Evolutionary conservation across 2,888 invertebrate genomes (phyloP), one percentile per base, ranked within the genome.

Genomic region (Pseudococcus viburni): DNA sequence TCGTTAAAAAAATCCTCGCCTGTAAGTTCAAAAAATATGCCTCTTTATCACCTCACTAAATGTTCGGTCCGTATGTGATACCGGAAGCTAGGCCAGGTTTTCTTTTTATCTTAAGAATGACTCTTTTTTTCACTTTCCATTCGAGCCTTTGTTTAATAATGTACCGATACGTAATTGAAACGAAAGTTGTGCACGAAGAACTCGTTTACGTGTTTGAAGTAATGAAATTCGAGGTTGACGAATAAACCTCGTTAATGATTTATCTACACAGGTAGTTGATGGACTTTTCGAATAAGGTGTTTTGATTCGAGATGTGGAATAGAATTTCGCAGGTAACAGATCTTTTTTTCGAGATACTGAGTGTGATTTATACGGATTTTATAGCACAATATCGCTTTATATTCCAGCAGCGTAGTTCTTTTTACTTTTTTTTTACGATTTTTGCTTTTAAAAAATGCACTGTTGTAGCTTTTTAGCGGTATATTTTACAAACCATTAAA

Each of bases 401-500:
- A n/a, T n/a, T 55, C 55, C 6, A 15, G 48, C 55, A 55, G 17
- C 15, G 5, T 17, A 6, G 17, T 48, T 48, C 48, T 48, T 19
- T 39, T 22, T 73, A n/a, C n/a, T n/a, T 77, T 77, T 77, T 77
- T 77, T 77, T 77, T 39, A 22, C 68, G 26, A 26, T 68, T 26
- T 22, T 26, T 8, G 11, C 26, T 11, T 68, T 68, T 42, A 77
- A 77, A 77, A 77, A 77, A n/a, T 39, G 17, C 42, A 8, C n/a
- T 0, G n/a, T 3, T 22, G 9, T 77, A 77, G 15, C 26, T 73
- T 26, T 33, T 33, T 73, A 77, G 68, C 68, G 68, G 12, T 12
- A 7, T 42, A 77, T 77, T 77, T 77, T 77, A 39, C 77, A 77
- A 77, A n/a, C 77, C 77, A 77, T 77, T 77, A 42, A 73, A 42